These are phyloP conservation scores for Thereva nobilitata DNA, from an alignment of 2,888 invertebrate species.

Conservation along the genomic window DNA sequence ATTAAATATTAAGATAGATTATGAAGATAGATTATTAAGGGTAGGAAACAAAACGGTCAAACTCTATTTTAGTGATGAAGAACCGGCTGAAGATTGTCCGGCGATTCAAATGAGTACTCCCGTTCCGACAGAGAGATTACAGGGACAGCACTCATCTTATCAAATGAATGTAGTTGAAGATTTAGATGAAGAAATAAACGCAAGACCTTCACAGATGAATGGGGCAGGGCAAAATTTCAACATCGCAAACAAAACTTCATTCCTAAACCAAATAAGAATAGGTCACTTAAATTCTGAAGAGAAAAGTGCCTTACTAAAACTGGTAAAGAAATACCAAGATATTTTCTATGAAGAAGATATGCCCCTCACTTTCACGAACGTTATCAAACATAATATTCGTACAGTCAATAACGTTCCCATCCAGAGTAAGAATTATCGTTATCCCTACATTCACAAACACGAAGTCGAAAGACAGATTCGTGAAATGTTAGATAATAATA, in stretches of 20 bases:
- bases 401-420: background rate
- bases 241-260: too few relatives aligned
- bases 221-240: too few relatives aligned
- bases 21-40: too few relatives aligned
- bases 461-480: slow-evolving; percentile 1
- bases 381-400: slow-evolving; percentile 16
- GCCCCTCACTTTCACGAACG: slow-evolving; percentile 12
- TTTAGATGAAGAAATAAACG: background rate
- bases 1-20: too few relatives aligned
- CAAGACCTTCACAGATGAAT: too few relatives aligned
- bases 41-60: too few relatives aligned
- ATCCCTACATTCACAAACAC: slow-evolving; percentile 15
- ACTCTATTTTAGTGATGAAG: too few relatives aligned
- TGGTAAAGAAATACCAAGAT: background rate
- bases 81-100: too few relatives aligned
- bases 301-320: background rate
- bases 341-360: slow-evolving; percentile 13
- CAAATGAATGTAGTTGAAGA: background rate
- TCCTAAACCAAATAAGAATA: slow-evolving; percentile 4
- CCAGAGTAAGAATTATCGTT: slow-evolving; percentile 4
- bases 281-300: slow-evolving; percentile 17
- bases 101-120: background rate
- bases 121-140: background rate
- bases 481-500: background rate
- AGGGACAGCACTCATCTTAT: background rate